A percentile compares a stretch with the other conserved stretches of the same genome.
phyloP scores from a whole-genome alignment of 1,140 invertebrate species.

The Anastatus disparis region DNA sequence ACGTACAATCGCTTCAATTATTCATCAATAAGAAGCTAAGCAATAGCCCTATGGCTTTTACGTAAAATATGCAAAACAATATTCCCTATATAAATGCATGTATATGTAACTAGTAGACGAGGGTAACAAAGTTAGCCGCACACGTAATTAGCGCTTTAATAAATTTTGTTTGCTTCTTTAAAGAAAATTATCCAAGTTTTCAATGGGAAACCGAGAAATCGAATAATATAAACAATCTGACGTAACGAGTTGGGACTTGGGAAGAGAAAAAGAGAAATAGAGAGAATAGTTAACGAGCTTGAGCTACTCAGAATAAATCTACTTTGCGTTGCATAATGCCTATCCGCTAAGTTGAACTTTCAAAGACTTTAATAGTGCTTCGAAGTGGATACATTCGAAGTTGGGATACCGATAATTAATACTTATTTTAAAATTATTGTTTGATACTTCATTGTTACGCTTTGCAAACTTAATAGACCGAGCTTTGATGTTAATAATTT shows the following conservation, averaged over 20 bases:
- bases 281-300: constrained; percentile 7
- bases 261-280: neutral
- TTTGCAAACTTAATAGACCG: no score
- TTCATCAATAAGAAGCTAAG: constrained; percentile 5
- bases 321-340: constrained; percentile 4
- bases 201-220: no score
- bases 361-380: no score
- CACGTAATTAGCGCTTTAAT: constrained; percentile 14
- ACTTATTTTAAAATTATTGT: no score
- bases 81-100: no score
- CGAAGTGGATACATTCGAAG: no score
- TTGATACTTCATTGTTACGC: no score
- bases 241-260: neutral
- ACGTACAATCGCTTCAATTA: constrained; percentile 12
- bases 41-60: neutral
- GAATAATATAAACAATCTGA: constrained; percentile 24
- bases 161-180: neutral
- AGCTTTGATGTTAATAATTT: no score
- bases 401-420: no score
- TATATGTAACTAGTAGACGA: no score
- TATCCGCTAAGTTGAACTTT: no score
- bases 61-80: constrained; percentile 10
- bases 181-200: constrained; percentile 18
- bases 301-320: neutral
- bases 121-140: neutral